Evolutionary conservation across 2,888 invertebrate species (phyloP), one percentile per base, ranked within the genome.

Genomic region (Cephonodes hylas): DNA sequence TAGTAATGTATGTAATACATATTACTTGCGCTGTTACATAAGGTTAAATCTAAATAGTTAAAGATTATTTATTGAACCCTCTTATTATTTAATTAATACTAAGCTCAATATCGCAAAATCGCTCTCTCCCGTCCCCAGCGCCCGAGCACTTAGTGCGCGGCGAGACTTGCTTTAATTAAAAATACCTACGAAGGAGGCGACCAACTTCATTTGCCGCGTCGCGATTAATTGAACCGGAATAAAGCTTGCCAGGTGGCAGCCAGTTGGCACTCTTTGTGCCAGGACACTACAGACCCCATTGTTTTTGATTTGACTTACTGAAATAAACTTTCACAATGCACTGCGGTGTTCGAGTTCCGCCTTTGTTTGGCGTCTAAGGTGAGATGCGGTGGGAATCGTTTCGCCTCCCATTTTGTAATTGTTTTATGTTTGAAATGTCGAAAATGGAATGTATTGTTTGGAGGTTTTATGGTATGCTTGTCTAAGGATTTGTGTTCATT

Each of bases 111-210:
- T 38, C n/a, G 38, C 13, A 38, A 48, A 8, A 8, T 18, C 71
- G 69, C 73, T 64, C 18, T 18, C 63, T 59, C 66, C 44, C 31
- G 10, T 22, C 27, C 23, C 31, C 6, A 13, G 34, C 31, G 10
- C 63, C 58, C 58, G 70, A 73, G 68, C 70, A 72, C 73, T 76
- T 73, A 76, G 72, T 63, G 70, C 67, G 71, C 70, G 72, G 61
- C 70, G 70, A 69, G 71, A 69, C 72, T 74, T 71, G 71, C 71
- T 80, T 81, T 85, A 86, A 86, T 86, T 87, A 86, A 86, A 87
- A 86, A 86, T 85, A 84, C 85, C 85, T 85, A 71, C 75, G 74
- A 73, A 76, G 79, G 73, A 74, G 76, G 70, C 72, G 67, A 73
- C 81, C 79, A 80, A 80, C 79, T 85, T 82, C 81, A 83, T 83